A percentile compares a stretch with the other conserved stretches of the same genome.
Evolutionary conservation across 2,888 invertebrate species (phyloP).

Genomic region (Plagodis pulveraria): DNA sequence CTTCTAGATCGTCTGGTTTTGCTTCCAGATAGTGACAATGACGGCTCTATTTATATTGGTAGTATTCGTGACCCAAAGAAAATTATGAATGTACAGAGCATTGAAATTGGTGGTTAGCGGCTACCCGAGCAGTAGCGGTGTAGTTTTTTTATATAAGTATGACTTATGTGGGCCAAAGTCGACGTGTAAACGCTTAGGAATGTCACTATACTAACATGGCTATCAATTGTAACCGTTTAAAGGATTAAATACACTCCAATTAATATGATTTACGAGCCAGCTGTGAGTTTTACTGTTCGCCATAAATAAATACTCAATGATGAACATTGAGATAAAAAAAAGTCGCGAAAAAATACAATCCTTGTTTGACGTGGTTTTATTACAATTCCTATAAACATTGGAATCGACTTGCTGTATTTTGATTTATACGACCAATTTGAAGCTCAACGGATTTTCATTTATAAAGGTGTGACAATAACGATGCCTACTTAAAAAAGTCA

Average conservation of each 20-base stretch:
- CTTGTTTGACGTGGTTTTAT: conserved; percentile 37
- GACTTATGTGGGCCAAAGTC: conserved; percentile 50
- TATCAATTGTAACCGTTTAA: conserved; percentile 38
- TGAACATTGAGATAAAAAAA: conserved; percentile 54
- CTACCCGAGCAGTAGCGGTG: conserved; percentile 54
- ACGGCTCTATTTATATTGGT: conserved; percentile 58
- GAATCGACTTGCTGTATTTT: conserved; percentile 37
- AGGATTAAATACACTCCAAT: conserved; percentile 44
- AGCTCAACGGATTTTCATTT: conserved; percentile 18
- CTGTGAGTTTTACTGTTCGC: conserved; percentile 49
- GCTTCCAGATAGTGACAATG: conserved; percentile 41
- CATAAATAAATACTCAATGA: conserved; percentile 62
- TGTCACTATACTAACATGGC: conserved; percentile 37
- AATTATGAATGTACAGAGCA: conserved; percentile 72
- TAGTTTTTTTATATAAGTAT: conserved; percentile 55
- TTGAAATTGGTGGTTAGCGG: conserved; percentile 61
- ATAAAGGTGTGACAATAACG: conserved; percentile 35
- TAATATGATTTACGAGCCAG: conserved; percentile 56
- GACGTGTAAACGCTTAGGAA: conserved; percentile 47
- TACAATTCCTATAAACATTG: conserved; percentile 12
- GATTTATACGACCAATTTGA: conserved; percentile 43
- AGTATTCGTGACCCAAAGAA: conserved; percentile 75
- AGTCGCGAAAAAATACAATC: conserved; percentile 48
- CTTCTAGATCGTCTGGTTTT: conserved; percentile 39
- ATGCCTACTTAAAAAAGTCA: conserved; percentile 32